Evolutionary conservation across 2,113 vertebrate genomes (phyloP), one percentile per base, ranked within the genome.

Genomic region (Benitochromis conjunctus): DNA sequence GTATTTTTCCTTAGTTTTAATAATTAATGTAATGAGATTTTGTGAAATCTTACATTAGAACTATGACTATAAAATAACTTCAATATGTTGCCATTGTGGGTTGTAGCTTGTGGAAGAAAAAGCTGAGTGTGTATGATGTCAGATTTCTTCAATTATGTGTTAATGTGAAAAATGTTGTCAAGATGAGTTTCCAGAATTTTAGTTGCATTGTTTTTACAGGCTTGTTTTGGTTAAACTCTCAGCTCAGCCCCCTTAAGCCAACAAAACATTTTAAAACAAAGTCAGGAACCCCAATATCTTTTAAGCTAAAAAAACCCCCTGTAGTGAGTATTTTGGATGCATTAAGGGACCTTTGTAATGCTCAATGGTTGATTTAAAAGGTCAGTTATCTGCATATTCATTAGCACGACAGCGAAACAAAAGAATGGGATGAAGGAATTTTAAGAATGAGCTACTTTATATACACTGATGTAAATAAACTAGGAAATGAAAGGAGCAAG

Each of bases 271-370:
- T 62, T 80, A 62, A 90, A 87, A 88, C 84, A 87, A 90, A 90
- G 56, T 64, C 66, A 79, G 62, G 9, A 83, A 85, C 38, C 57
- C 58, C 19, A 21, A 18, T 31, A 51, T 58, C 53, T 81, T 46
- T 58, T 88, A 86, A 92, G 62, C 56, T 79, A 90, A 80, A 2
- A 2, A 13, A n/a, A n/a, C 57, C 76, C 82, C 89, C 89, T 82
- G 84, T 56, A 19, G 90, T 83, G 90, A 85, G 69, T 46, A 24
- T 90, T 93, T 89, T 74, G 90, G 66, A 88, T 85, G 88, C 90
- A 92, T 86, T 86, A 86, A 79, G 58, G 82, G 86, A 60, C 38
- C 74, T 89, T 94, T 95, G 91, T 93, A 56, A 94, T 93, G 91
- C 82, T 57, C 41, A 91, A 43, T 80, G 53, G 21, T 29, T 80